Conservation (phyloP, 2,113 vertebrate genomes). For the Platycercus adscitus region DNA sequence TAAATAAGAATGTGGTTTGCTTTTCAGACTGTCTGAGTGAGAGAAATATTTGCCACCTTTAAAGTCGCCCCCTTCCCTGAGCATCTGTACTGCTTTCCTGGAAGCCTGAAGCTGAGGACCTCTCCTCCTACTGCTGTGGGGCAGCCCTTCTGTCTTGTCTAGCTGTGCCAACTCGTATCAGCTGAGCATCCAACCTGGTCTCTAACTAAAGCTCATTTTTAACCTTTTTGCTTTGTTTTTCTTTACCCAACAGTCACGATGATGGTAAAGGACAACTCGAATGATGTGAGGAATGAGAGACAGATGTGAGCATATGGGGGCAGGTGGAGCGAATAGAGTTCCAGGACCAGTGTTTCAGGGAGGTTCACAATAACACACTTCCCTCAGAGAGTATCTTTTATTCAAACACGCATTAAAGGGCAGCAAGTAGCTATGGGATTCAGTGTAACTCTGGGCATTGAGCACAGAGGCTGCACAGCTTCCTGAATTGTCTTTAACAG, state of each 20-base stretch:
- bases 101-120: not conserved
- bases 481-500: slow-evolving; percentile 1
- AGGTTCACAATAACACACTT: not conserved
- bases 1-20: not conserved
- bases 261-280: not conserved
- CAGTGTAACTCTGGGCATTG: not conserved
- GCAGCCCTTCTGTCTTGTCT: not conserved
- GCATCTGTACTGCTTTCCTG: not conserved
- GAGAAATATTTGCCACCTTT: not conserved
- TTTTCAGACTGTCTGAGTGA: not conserved
- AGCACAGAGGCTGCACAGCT: not conserved
- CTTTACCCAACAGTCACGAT: not conserved
- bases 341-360: not conserved
- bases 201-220: not conserved
- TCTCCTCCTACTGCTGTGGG: not conserved
- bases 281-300: not conserved
- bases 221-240: not conserved
- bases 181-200: not conserved
- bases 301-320: rapidly evolving
- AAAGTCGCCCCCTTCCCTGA: not conserved
- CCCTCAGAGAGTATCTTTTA: not conserved
- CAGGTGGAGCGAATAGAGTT: not conserved
- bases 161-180: not conserved
- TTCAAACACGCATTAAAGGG: not conserved
- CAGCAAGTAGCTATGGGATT: not conserved